These are phyloP conservation scores for Campylomormyrus tamandua DNA, from an alignment of 2,113 vertebrate genomes.

Conservation along the genomic window DNA sequence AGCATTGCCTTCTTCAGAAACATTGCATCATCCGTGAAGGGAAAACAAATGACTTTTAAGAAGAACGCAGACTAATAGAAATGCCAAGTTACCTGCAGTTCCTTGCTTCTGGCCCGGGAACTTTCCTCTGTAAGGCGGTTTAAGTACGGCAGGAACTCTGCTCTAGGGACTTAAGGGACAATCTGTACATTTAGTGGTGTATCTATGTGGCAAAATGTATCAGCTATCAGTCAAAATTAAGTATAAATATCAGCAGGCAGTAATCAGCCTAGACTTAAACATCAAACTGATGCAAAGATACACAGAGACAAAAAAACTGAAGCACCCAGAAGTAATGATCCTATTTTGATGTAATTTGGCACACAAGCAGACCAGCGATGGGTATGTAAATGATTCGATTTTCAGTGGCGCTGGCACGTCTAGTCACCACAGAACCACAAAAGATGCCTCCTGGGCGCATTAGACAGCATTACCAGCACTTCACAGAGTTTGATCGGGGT, in stretches of 20 bases:
- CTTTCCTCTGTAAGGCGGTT: slow-evolving; percentile 44
- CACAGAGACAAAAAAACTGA: too few relatives aligned
- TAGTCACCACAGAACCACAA: too few relatives aligned
- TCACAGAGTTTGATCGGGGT: too few relatives aligned
- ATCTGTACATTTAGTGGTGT: neutral
- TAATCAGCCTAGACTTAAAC: neutral
- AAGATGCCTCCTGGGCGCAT: too few relatives aligned
- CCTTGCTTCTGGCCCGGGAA: slow-evolving; percentile 32
- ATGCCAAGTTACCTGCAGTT: slow-evolving; percentile 42
- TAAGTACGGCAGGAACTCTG: slow-evolving; percentile 56
- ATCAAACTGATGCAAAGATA: neutral
- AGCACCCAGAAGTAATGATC: too few relatives aligned
- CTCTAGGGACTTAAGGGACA: slow-evolving; percentile 22
- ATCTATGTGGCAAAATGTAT: neutral
- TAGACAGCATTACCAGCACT: too few relatives aligned
- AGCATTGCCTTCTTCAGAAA: neutral
- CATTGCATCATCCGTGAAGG: neutral
- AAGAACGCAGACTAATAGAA: neutral
- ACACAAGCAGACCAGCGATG: too few relatives aligned
- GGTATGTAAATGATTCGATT: too few relatives aligned
- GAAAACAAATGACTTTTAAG: neutral
- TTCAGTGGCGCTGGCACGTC: too few relatives aligned
- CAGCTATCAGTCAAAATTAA: neutral
- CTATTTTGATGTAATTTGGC: too few relatives aligned
- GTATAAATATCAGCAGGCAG: neutral